Base-by-base conservation (phyloP, 2,888 invertebrate species). In the Steinernema carpocapsae region DNA sequence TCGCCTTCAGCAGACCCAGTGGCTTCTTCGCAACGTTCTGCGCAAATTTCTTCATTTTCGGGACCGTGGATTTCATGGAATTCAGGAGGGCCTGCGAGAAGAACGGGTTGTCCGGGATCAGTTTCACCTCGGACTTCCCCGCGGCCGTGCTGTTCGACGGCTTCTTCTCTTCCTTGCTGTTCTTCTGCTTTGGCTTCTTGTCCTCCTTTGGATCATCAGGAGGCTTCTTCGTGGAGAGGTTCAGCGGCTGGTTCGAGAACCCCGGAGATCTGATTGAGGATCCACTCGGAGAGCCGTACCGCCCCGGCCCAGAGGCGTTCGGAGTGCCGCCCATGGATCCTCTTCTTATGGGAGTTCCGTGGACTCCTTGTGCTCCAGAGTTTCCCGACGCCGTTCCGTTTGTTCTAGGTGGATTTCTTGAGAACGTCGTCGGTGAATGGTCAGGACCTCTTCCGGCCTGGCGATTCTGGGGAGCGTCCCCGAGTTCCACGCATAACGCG, bases 51-150 rank as follows among this genome's bases (percentile, higher is more conserved):
- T 14, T 26, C 29, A 64, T 32, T 17, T 64, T 64, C 32, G 64
- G 64, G 17, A 64, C 26, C 10, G 24, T 26, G 14, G 64, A 29
- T 32, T 32, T 64, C 29, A 64, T 17, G 32, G 17, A 29, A 12
- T 7, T 29, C 52, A 52, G 7, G 6, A 56, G 26, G 17, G 64
- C 64, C 32, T 64, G 64, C 17, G 64, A 37, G 64, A 64, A 64
- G 64, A 64, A 64, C 32, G 64, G 64, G 32, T 64, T 64, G 32
- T 64, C 64, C 17, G 64, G 32, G 19, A 64, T 64, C 32, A 64
- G 37, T 17, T 56, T 56, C 10, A 22, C 26, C n/a, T 48, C 48
- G n/a, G 19, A 2, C 52, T 52, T 52, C 52, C 12, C 22, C 3
- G 4, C 10, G 3, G 6, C 48, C 2, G 29, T 32, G 32, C 17